Percentiles rank a stretch among this genome's conserved stretches.
phyloP scores from a whole-genome alignment of 2,797 vertebrate genomes.

The Eulemur rubriventer region DNA sequence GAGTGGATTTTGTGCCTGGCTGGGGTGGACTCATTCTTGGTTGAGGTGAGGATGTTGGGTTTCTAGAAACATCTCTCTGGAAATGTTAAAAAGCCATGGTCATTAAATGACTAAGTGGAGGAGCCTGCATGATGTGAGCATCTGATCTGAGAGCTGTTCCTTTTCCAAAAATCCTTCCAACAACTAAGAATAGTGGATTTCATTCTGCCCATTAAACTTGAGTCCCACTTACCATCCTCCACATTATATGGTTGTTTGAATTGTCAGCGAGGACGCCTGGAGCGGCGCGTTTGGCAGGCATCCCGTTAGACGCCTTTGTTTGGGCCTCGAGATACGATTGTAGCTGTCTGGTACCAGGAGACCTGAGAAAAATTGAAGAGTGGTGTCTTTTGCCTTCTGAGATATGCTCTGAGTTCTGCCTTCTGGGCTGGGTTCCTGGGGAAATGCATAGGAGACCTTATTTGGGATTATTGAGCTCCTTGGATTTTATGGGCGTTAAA shows the following conservation, averaged over 20 bases:
- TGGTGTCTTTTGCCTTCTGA: neutral
- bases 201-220: neutral
- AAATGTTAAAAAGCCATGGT: neutral
- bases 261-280: neutral
- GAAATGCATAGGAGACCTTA: slow-evolving; percentile 32
- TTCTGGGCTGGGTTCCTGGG: slow-evolving; percentile 26
- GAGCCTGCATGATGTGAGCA: rapidly evolving
- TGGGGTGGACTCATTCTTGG: neutral
- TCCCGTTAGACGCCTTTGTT: neutral
- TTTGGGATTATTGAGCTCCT: slow-evolving; percentile 54
- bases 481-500: neutral
- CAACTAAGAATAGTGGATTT: neutral
- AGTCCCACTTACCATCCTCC: neutral
- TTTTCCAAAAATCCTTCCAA: neutral
- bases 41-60: neutral
- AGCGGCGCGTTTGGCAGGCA: neutral
- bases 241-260: neutral
- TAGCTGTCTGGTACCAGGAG: neutral
- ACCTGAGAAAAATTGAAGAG: rapidly evolving
- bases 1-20: too few species aligned
- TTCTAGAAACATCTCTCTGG: neutral
- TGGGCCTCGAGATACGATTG: neutral
- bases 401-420: rapidly evolving
- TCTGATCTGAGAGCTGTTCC: neutral
- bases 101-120: rapidly evolving